Base-by-base conservation (phyloP, 2,888 invertebrate species). In the Phania funesta region DNA sequence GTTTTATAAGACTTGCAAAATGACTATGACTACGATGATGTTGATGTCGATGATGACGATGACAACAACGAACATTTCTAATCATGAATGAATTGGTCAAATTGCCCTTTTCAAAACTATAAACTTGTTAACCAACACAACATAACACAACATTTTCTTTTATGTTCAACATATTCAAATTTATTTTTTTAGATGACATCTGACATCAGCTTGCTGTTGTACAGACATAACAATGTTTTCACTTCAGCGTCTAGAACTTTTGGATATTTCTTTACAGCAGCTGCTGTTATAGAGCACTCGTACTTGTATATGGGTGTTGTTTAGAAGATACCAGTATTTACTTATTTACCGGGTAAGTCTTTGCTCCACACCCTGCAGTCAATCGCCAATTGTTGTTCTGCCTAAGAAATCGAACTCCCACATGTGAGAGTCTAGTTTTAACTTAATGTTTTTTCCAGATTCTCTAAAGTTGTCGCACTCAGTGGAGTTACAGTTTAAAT, bases 141-240 rank as follows among this genome's bases (percentile, higher is more conserved):
- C 54, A 71, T 52, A 77, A 62, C 65, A 60, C 32, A 77, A 62
- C 54, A 71, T 52, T 81, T 73, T 46, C 52, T 38, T 60, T 56
- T 44, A 77, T 82, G 77, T 74, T 74, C 20, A 78, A 82, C 68
- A 82, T 82, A 77, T 83, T 77, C 44, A 74, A 83, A 75, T 80
- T 70, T 70, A 78, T 52, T 64, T 62, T 75, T 76, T 67, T 46
- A 83, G 80, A 83, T 77, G 80, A 74, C 80, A 83, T 80, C 83
- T 70, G 77, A 80, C 74, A 77, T 70, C 50, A 35, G 29, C 65
- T 77, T 77, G 80, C 74, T 50, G 58, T 77, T 48, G n/a, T 22
- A 46, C 38, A 22, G 38, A 60, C 46, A 62, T 67, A 54, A 48
- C 76, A 76, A 22, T 48, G 67, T 76, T 71, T 41, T 35, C n/a